Conservation (phyloP, 2,113 vertebrate genomes). For the Melanostigma gelatinosum region DNA sequence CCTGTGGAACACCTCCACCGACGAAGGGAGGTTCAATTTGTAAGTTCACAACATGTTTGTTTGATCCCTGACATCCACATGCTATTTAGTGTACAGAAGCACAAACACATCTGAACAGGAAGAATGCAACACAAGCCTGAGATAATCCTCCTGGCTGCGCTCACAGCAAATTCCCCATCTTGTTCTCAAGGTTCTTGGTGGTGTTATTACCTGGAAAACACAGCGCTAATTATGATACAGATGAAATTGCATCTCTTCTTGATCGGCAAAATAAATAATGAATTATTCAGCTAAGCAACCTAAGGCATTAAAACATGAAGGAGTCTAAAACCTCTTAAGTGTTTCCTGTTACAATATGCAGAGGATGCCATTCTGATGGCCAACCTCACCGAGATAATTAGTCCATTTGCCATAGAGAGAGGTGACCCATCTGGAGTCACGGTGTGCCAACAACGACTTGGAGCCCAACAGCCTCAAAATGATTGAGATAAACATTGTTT, state of each 20-base stretch:
- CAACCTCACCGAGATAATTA: conserved; percentile 50
- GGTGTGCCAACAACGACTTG: conserved; percentile 59
- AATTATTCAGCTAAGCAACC: conserved; percentile 3
- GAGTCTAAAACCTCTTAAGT: conserved; percentile 3
- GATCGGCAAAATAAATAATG: background rate
- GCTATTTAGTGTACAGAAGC: conserved; percentile 23
- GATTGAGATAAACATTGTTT: conserved; percentile 68
- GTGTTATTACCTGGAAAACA: conserved; percentile 28
- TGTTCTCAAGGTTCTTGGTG: conserved; percentile 1
- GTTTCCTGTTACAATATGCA: conserved; percentile 56
- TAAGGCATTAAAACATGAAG: background rate
- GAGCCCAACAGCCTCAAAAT: conserved; percentile 54
- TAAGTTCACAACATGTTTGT: conserved; percentile 43
- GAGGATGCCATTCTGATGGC: conserved; percentile 51
- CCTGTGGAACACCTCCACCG: conserved; percentile 42
- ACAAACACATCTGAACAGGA: conserved; percentile 15
- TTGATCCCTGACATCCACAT: conserved; percentile 49
- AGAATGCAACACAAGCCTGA: conserved; percentile 10
- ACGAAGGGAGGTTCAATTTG: conserved; percentile 36
- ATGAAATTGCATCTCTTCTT: background rate
- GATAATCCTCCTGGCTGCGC: conserved; percentile 33
- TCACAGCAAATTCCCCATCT: conserved; percentile 29
- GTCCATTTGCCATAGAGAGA: conserved; percentile 52
- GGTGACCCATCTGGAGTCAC: conserved; percentile 65
- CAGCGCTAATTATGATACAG: conserved; percentile 5